Conservation (phyloP, 1,140 invertebrate species). For the Drusus annulatus region DNA sequence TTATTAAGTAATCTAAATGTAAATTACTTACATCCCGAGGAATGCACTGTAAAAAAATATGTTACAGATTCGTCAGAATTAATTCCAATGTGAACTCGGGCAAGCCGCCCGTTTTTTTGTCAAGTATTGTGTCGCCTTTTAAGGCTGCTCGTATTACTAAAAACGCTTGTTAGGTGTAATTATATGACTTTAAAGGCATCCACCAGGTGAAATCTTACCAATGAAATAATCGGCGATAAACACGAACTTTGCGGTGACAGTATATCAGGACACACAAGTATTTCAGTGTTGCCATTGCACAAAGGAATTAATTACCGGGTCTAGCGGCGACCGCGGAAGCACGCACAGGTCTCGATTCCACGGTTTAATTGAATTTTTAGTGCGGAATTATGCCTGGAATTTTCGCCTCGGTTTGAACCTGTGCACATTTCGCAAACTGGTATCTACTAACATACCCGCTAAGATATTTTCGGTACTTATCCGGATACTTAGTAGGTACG, state of each 20-base stretch:
- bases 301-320: constrained; percentile 42
- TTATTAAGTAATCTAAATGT: no score
- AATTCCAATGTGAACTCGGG: no score
- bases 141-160: no score
- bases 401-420: constrained; percentile 14
- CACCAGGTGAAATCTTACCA: neutral
- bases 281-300: constrained; percentile 32
- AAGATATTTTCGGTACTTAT: neutral
- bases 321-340: constrained; percentile 18
- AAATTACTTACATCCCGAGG: no score
- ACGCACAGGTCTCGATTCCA: constrained; percentile 22
- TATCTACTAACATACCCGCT: neutral
- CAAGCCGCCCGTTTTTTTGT: no score
- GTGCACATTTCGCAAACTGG: constrained; percentile 11
- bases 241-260: neutral
- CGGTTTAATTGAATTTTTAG: constrained; percentile 55
- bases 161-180: no score
- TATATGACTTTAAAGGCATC: no score
- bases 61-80: no score
- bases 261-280: neutral
- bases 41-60: no score
- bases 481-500: neutral
- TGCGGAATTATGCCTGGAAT: constrained; percentile 54
- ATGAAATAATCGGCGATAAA: constrained; percentile 27
- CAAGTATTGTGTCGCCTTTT: no score